Base-by-base conservation (phyloP, 1,140 invertebrate species). In the Zaprionus taronus region DNA sequence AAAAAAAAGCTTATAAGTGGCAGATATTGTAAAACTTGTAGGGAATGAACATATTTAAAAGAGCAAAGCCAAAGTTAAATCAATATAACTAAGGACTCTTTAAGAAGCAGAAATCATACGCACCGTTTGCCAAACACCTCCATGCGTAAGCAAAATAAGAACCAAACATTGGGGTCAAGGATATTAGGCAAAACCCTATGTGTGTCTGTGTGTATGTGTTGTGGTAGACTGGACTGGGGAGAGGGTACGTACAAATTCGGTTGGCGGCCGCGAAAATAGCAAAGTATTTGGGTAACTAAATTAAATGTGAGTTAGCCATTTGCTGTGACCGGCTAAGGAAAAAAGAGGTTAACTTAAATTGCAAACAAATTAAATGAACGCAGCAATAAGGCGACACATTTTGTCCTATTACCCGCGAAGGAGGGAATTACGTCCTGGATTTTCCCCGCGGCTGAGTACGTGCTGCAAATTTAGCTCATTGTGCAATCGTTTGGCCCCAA, bases 271-370 rank as follows among this genome's bases (percentile, higher is more conserved):
- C 36, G 60, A 55, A 71, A 75, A 41, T 62, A 69, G 55, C 55
- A 28, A 51, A 58, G 61, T 72, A 71, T 75, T 75, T 75, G 49
- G 73, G 73, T 61, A 76, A 76, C 60, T 76, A 71, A 72, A 76
- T 76, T 76, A 76, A 65, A 76, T 72, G 68, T 76, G 68, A 76
- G 60, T 72, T 76, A 72, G 62, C 53, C 57, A 69, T 53, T 67
- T 60, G 56, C 36, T 56, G 41, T 70, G 66, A 31, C 36, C 55
- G 38, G 56, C 67, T 14, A 47, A 17, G 34, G 15, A 7, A 57
- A 75, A 76, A 76, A 63, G 68, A 76, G 68, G 73, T 76, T 72
- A 76, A 71, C 26, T 76, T 76, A 76, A 72, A 76, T 72, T 72
- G 72, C 60, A 53, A 71, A 20, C 67, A 75, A 75, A 76, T 76